Conservation (phyloP, 1,140 invertebrate genomes). For the Drosophila parabipectinata region DNA sequence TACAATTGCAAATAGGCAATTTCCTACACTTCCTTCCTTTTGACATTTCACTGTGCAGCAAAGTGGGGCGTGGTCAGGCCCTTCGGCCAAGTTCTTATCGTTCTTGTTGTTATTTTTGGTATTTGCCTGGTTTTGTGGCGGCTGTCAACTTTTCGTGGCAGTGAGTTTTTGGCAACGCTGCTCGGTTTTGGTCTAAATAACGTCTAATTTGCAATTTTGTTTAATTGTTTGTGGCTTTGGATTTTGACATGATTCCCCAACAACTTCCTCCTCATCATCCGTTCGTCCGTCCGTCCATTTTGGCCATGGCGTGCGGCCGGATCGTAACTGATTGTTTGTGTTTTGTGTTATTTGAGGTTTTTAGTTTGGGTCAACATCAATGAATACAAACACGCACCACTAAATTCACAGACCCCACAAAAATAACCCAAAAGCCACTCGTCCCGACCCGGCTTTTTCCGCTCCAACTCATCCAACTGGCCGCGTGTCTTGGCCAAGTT, state of each 20-base stretch:
- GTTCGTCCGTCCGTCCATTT: constrained; percentile 8
- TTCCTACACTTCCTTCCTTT: constrained; percentile 81
- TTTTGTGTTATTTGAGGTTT: constrained; percentile 77
- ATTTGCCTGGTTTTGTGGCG: constrained; percentile 10
- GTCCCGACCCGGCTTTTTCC: constrained; percentile 34
- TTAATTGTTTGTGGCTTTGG: constrained; percentile 81
- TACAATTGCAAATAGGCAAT: constrained; percentile 83
- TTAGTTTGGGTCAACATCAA: constrained; percentile 76
- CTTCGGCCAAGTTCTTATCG: constrained; percentile 18
- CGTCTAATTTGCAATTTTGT: constrained; percentile 81
- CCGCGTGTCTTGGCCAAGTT: constrained; percentile 70
- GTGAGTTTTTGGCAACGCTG: constrained; percentile 46
- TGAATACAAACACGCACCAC: constrained; percentile 58
- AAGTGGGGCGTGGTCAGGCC: constrained; percentile 63
- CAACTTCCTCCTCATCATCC: constrained; percentile 6
- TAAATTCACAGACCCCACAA: constrained; percentile 4
- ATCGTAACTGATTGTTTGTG: constrained; percentile 67
- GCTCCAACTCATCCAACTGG: constrained; percentile 43
- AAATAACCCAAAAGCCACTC: constrained; percentile 3
- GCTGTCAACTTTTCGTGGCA: constrained; percentile 45
- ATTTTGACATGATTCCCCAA: constrained; percentile 72
- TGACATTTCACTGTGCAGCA: constrained; percentile 57
- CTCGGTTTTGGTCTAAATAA: constrained; percentile 73
- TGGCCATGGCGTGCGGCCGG: constrained; percentile 50
- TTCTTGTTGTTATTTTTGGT: constrained; percentile 13